Evolutionary conservation across 2,797 vertebrate species (phyloP), one percentile per base, ranked within the genome.

Genomic region (Tarsius wallacei): DNA sequence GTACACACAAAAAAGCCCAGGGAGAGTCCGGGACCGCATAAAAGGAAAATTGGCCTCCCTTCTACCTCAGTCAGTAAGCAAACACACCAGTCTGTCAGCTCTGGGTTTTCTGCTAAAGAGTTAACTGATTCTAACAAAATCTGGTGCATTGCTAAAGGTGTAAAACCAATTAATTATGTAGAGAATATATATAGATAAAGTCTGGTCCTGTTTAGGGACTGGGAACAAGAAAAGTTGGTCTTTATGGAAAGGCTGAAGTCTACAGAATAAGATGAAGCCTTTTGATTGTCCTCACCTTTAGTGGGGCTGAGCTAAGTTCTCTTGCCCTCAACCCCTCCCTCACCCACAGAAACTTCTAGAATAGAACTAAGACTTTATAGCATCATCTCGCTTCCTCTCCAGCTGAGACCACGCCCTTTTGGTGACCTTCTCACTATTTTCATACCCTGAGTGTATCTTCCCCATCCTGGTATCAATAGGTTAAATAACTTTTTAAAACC

Each of bases 311-410:
- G 59, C n/a, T 73, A 89, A 80, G 24, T 71, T 90, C 12, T 63
- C 42, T 59, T 33, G 5, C 19, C 55, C 59, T 94, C 42, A 70
- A 19, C 55, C 42, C n/a, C 47, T 19, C 17, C 36, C 8, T n/a
- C 4, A 21, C 4, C 33, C 7, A 21, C 19, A 55, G 61, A 87
- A 97, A 93, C 42, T 73, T 83, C 59, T 80, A 86, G 33, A 93
- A 90, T 24, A 91, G 59, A 96, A 87, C 8, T 15, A 19, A 80
- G 0, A 55, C 59, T 70, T 89, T 21, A 0, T 1, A 91, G 51
- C 28, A 59, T 33, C 66, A 10, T 28, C 47, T 33, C 73, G 81
- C 90, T 91, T 90, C 94, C 90, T 96, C 96, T 95, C 85, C 73
- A 90, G 73, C 17, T 51, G 68, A 87, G 53, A 59, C 88, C 59